Percentiles rank a stretch among this genome's conserved stretches.
These are phyloP conservation scores for Porites lutea DNA, from an alignment of 64 coral and sea anemone species.

Conservation along the genomic window DNA sequence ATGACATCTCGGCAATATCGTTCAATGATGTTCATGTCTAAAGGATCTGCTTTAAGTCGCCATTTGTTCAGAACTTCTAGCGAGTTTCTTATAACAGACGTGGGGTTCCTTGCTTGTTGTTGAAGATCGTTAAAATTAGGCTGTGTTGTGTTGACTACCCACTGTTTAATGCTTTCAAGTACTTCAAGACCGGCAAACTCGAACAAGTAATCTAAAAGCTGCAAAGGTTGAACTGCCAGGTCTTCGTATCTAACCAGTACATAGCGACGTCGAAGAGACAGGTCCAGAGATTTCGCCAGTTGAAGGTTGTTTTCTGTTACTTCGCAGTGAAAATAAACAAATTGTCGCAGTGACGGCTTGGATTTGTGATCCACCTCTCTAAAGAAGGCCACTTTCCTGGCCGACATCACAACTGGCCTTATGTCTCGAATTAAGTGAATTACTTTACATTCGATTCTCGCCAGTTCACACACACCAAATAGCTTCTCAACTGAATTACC, in stretches of 20 bases:
- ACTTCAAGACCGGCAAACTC: constrained; percentile 24
- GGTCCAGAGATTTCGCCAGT: background rate
- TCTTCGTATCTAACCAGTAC: constrained; percentile 26
- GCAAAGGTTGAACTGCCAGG: background rate
- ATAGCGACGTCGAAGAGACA: background rate
- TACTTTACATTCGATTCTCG: constrained; percentile 28
- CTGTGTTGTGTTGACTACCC: constrained; percentile 16
- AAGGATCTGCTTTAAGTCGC: background rate
- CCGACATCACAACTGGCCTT: constrained; percentile 26
- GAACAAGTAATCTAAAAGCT: background rate
- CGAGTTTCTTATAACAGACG: constrained; percentile 19
- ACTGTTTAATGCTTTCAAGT: background rate
- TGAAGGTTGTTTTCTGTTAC: constrained; percentile 31
- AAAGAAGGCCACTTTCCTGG: constrained; percentile 16
- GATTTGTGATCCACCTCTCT: background rate
- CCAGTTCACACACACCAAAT: constrained; percentile 12
- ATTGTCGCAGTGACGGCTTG: constrained; percentile 3
- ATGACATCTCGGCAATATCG: constrained; percentile 41
- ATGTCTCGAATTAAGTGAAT: constrained; percentile 34
- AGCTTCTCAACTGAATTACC: constrained; percentile 10
- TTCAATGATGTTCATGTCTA: constrained; percentile 3
- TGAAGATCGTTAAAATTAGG: background rate
- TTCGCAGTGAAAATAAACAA: constrained; percentile 35
- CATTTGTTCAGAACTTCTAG: constrained; percentile 9
- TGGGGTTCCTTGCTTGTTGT: background rate